Evolutionary conservation across 2,888 invertebrate genomes (phyloP).

Genomic region (Trimorus sp.): DNA sequence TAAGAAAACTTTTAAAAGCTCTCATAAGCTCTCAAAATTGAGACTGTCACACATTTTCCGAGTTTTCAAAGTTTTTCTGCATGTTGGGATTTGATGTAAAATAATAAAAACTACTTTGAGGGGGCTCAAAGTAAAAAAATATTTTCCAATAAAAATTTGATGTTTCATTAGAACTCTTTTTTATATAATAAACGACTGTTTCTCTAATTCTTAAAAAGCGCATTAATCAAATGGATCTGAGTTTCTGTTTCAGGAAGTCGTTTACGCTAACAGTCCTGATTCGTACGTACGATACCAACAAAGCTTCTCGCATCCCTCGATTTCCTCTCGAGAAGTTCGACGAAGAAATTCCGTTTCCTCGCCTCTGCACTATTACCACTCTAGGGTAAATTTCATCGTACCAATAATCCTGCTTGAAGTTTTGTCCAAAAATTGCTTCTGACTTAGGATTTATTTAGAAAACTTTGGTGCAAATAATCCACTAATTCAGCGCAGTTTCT

Average conservation of each 20-base stretch:
- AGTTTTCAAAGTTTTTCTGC: no score
- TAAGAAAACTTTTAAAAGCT: no score
- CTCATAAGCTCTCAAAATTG: no score
- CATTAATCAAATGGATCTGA: slow-evolving; percentile 59
- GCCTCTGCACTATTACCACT: slow-evolving; percentile 77
- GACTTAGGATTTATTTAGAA: neutral
- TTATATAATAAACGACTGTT: no score
- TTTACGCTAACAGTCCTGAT: slow-evolving; percentile 77
- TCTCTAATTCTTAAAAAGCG: no score
- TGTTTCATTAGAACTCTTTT: no score
- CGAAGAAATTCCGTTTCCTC: slow-evolving; percentile 78
- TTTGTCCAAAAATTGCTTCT: neutral
- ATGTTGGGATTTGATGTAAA: no score
- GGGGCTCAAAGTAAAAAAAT: no score
- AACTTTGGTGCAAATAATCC: no score
- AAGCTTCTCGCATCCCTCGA: slow-evolving; percentile 38
- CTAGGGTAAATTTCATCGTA: slow-evolving; percentile 74
- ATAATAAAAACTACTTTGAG: no score
- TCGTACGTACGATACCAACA: slow-evolving; percentile 69
- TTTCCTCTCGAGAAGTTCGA: slow-evolving; percentile 70
- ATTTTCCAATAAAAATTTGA: no score
- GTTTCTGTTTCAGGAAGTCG: slow-evolving; percentile 77
- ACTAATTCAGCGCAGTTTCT: neutral
- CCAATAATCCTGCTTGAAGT: neutral
- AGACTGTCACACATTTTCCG: no score